Conservation (phyloP, 2,797 vertebrate genomes). For the Apodemus agrarius region DNA sequence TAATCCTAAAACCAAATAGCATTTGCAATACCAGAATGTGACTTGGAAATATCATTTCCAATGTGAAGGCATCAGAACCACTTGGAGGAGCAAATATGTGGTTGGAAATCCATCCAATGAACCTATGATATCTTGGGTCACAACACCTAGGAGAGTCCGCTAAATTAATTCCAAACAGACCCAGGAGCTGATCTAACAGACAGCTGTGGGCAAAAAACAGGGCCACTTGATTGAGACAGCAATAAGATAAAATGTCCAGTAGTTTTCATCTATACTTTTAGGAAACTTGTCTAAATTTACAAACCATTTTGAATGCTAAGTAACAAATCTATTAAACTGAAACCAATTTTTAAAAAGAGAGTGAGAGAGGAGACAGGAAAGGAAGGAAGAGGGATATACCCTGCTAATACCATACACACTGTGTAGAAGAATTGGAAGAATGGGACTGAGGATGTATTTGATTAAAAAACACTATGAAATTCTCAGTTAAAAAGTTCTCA, state of each 20-base stretch:
- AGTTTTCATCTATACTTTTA: slow-evolving; percentile 20
- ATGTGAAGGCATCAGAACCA: neutral
- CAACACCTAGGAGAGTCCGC: neutral
- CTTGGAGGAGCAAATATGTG: neutral
- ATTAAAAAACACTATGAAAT: neutral
- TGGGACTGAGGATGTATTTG: neutral
- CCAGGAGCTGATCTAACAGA: neutral
- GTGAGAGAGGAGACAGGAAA: neutral
- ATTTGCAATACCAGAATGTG: neutral
- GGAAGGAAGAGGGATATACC: neutral
- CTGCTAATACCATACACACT: neutral
- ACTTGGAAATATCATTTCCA: neutral
- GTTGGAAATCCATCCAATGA: neutral
- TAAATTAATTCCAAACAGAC: neutral
- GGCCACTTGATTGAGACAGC: neutral
- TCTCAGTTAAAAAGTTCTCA: neutral
- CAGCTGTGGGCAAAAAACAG: neutral
- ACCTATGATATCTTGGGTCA: neutral
- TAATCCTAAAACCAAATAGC: neutral
- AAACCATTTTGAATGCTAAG: neutral
- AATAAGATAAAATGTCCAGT: neutral
- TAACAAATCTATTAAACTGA: neutral
- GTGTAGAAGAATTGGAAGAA: neutral
- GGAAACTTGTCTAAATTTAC: neutral
- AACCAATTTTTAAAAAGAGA: neutral